Conservation (phyloP, 2,797 vertebrate species). For the Cynopterus sphinx region DNA sequence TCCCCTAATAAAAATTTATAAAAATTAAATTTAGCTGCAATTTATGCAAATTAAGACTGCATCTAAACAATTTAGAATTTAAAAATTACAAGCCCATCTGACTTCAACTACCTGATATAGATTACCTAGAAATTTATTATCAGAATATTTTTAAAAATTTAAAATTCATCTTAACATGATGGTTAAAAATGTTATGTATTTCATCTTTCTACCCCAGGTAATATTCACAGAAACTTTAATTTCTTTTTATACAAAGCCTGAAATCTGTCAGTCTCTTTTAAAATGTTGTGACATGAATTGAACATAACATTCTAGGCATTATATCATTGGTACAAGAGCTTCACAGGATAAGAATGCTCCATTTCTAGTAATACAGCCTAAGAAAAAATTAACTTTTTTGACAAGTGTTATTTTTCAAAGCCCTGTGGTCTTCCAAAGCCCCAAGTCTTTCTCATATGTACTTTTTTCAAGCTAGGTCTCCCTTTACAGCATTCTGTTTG, state of each 20-base stretch:
- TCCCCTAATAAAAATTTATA: neutral
- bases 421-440: neutral
- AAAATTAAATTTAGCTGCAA: neutral
- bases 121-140: neutral
- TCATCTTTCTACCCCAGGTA: neutral
- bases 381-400: neutral
- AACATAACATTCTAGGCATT: neutral
- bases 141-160: no score
- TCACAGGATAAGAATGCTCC: neutral
- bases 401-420: neutral
- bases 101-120: neutral
- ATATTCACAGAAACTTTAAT: constrained; percentile 6
- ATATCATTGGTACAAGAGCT: neutral
- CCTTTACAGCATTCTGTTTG: neutral
- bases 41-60: neutral
- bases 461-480: neutral
- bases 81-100: neutral
- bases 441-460: neutral
- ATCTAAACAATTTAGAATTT: constrained; percentile 1
- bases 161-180: no score
- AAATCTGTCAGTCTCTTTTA: neutral
- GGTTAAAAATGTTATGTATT: neutral
- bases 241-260: neutral
- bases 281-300: neutral
- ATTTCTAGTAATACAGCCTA: neutral